Base-by-base conservation (phyloP, 1,140 invertebrate genomes). In the Carposina sasakii region DNA sequence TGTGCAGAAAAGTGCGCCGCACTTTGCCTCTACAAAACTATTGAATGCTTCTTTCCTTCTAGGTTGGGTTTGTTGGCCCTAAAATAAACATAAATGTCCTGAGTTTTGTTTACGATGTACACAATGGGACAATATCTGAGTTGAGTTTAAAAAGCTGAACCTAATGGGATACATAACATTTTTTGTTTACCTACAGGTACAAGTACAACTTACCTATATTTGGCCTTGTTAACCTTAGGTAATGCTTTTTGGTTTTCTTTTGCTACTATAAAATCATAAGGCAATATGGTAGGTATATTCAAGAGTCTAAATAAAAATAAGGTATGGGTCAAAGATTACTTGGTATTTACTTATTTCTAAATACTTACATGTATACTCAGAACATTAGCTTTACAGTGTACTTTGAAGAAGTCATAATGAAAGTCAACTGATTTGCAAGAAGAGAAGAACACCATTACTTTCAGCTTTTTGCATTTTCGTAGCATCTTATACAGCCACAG, bases 361-460 rank as follows among this genome's bases (percentile, higher is more conserved):
- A 28, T 54, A 90, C 92, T 90, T 87, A 95, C 93, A 87, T 96
- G 94, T 73, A 96, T 95, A 68, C 90, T 90, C 76, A 90, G 83
- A 15, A 94, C 91, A 30, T 91, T 36, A 39, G 76, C 74, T 52
- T 73, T 73, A 30, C 76, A 81, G 45, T 77, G 60, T 0, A 39
- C 48, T 54, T 48, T 79, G 43, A 83, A 83, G 10, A 96, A 87
- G 64, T 95, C 93, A 72, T 92, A 86, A 73, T 94, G 90, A 79
- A 89, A 96, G 77, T 94, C 93, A 13, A 96, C 94, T 22, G 93
- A 90, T 82, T 93, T 88, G 79, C 94, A 96, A 0, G 93, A 93
- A 48, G 91, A 93, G 68, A 96, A 92, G 75, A 96, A 96, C 0
- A 96, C 93, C 93, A 96, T 95, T 0, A 93, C 86, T 83, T 95